Evolutionary conservation across 2,113 vertebrate species (phyloP).

Genomic region (Pygoscelis adeliae): DNA sequence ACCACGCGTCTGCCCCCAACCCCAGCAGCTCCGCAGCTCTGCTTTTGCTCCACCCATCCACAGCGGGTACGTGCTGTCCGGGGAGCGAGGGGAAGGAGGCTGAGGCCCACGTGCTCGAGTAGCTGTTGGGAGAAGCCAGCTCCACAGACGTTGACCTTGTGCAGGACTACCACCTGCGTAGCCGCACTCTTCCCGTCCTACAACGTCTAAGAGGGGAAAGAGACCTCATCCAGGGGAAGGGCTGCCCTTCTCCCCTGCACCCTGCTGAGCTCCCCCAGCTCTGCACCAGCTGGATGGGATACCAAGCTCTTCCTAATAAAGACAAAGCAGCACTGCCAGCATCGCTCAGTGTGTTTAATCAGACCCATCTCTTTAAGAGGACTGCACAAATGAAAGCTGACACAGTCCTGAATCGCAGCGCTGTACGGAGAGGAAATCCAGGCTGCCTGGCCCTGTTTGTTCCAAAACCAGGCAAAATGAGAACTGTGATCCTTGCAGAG

Average conservation of each 20-base stretch:
- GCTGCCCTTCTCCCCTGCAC: background rate
- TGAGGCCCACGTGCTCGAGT: accelerated
- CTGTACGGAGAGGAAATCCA: background rate
- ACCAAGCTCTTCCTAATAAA: background rate
- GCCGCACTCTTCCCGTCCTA: background rate
- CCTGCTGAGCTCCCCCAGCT: background rate
- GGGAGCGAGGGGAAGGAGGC: background rate
- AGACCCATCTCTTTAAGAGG: background rate
- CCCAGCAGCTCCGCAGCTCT: background rate
- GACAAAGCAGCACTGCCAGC: background rate
- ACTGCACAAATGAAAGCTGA: background rate
- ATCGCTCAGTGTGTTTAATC: slow-evolving; percentile 6
- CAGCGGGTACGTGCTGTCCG: accelerated
- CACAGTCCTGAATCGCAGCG: accelerated
- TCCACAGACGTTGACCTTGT: background rate
- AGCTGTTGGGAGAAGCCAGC: background rate
- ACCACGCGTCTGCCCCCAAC: accelerated
- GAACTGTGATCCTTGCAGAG: background rate
- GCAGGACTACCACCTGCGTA: background rate
- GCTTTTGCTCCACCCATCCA: background rate
- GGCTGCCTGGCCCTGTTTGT: background rate
- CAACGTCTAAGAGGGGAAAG: background rate
- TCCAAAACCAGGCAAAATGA: background rate
- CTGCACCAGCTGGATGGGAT: background rate
- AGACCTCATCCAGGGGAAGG: accelerated